Evolutionary conservation across 2,797 vertebrate species (phyloP).

Genomic region (Tamandua tetradactyla): DNA sequence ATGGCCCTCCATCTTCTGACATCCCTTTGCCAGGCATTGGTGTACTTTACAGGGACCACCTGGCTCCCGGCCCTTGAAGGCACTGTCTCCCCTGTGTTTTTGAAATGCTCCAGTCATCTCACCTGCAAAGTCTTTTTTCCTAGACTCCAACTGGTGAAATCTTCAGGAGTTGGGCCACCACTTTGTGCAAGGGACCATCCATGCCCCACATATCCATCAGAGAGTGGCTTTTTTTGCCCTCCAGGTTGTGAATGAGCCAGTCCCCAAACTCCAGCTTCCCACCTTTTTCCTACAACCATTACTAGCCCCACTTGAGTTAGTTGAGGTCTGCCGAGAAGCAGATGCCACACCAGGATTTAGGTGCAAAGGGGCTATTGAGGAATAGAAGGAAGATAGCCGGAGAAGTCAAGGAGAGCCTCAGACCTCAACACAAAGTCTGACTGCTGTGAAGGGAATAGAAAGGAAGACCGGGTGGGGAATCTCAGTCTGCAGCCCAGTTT

Average conservation of each 20-base stretch:
- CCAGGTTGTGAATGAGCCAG: background rate
- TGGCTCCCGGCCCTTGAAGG: background rate
- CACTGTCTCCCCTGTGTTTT: background rate
- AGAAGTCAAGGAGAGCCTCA: background rate
- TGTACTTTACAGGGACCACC: background rate
- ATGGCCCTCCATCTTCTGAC: too few species aligned
- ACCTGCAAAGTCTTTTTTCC: background rate
- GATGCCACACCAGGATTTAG: background rate
- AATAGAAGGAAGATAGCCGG: background rate
- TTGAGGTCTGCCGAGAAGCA: background rate
- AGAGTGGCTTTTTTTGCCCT: background rate
- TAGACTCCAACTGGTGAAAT: background rate
- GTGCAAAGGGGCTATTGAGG: background rate
- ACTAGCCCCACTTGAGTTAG: background rate
- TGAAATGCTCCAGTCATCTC: fast-evolving
- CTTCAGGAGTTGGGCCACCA: background rate
- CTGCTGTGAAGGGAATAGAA: background rate
- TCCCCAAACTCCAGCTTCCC: background rate
- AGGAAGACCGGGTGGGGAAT: background rate
- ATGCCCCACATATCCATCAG: background rate
- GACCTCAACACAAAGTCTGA: background rate
- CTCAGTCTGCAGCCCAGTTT: background rate
- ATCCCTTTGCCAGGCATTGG: background rate
- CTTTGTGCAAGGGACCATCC: background rate
- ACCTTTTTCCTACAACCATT: background rate